Evolutionary conservation across 2,113 vertebrate genomes (phyloP), one percentile per base, ranked within the genome.

Genomic region (Gobio gobio): DNA sequence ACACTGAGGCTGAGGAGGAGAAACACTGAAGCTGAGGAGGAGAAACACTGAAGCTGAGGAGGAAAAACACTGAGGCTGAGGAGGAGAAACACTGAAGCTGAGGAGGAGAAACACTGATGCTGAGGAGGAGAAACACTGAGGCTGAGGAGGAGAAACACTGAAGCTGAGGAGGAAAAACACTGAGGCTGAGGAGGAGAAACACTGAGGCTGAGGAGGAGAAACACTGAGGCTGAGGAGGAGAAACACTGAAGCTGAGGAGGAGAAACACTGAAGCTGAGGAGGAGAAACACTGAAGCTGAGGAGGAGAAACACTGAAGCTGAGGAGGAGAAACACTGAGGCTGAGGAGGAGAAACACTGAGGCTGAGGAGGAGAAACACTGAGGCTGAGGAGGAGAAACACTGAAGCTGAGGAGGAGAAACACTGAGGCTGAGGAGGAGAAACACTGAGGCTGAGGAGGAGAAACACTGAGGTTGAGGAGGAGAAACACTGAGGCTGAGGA

Each of bases 1-100:
- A n/a, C n/a, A n/a, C n/a, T n/a, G n/a, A n/a, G n/a, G n/a, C 97
- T 98, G 89, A 77, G 87, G 51, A 40, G n/a, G 43, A 78, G 5
- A 76, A 12, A 63, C 12, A 79, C 5, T 16, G 13, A 61, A 36
- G 13, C 97, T 98, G 89, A 77, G 87, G 51, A 40, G n/a, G 43
- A 78, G 5, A 76, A 12, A 63, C 12, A 79, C 5, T 16, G 13
- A 61, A 36, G 13, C 40, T 61, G 20, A 79, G n/a, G n/a, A n/a
- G n/a, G n/a, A n/a, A n/a, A n/a, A n/a, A n/a, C n/a, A n/a, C n/a
- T n/a, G n/a, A n/a, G n/a, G n/a, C 97, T 98, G 89, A 77, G 87
- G 51, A 40, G n/a, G 43, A 78, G 5, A 76, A 12, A 63, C 12
- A 79, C 5, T 16, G 13, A 61, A 36, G 13, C 97, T 98, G 89